Evolutionary conservation across 2,797 vertebrate species (phyloP), one percentile per base, ranked within the genome.

Genomic region (Borostomias antarcticus): DNA sequence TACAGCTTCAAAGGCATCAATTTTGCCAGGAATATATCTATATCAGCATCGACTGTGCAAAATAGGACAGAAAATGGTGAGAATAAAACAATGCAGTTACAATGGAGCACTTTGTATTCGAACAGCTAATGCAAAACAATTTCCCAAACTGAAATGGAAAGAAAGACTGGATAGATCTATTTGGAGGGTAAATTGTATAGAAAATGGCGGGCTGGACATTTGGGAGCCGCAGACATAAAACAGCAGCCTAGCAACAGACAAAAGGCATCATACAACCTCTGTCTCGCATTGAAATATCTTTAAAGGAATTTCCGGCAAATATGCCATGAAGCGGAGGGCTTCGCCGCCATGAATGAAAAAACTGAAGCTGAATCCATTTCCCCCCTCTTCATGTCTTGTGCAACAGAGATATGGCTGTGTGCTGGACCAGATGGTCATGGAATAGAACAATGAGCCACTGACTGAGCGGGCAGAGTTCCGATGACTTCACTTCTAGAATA

Each of bases 401-500:
- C 53, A 86, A 89, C 86, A 89, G 85, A 85, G 82, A 82, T 75
- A 48, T 64, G 69, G 77, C 85, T 90, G 88, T 89, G 86, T 37
- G 59, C 58, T 23, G 65, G 73, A 84, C 79, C 89, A 92, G 89
- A 92, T 90, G 90, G 82, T 60, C 23, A 30, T 26, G 33, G 66
- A 26, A 68, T 33, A 68, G 73, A 79, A 92, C 89, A 91, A 91
- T 84, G 76, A 76, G 67, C 68, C 86, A 89, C 83, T 90, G 86
- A 91, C 69, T 79, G 75, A 66, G 57, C 74, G 67, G 68, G 75
- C 73, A 37, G 32, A 52, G 70, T 65, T 40, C 51, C 70, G 69
- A 75, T 90, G 89, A 92, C 88, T 87, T 90, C 84, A 91, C 70
- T 86, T 77, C 62, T 53, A 50, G 72, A 88, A 70, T 76, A 80